Conservation (phyloP, 1,140 invertebrate genomes). For the Diabrotica undecimpunctata region DNA sequence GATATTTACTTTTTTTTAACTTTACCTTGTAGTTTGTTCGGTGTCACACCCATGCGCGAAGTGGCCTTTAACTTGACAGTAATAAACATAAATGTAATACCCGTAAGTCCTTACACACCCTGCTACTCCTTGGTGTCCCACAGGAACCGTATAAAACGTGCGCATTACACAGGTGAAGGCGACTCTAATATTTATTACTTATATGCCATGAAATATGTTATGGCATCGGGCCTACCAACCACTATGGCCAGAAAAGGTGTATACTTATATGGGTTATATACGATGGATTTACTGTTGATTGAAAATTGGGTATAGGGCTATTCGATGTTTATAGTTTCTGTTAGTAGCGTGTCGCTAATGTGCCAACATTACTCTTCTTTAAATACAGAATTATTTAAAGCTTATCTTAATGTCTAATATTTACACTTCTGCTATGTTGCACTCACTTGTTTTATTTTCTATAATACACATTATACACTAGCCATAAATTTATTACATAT, state of each 20-base stretch:
- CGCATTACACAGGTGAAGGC: background rate
- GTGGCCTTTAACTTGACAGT: conserved; percentile 12
- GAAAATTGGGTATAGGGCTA: background rate
- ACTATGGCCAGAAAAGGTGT: background rate
- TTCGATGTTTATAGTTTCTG: background rate
- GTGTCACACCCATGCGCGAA: conserved; percentile 1
- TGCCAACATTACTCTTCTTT: background rate
- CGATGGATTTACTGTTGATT: background rate
- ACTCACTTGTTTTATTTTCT: no score
- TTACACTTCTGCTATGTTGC: no score
- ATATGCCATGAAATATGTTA: conserved; percentile 1
- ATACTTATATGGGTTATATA: conserved; percentile 1
- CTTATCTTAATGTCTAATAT: no score
- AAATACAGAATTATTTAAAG: background rate
- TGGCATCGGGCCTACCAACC: background rate
- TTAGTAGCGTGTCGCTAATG: background rate
- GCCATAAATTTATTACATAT: no score
- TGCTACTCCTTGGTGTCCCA: background rate
- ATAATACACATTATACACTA: no score
- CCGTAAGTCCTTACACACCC: conserved; percentile 11
- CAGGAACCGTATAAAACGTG: conserved; percentile 6
- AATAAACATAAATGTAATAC: conserved; percentile 17
- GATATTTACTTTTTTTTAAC: background rate
- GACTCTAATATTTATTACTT: conserved; percentile 16
- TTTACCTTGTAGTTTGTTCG: background rate